phyloP scores from a whole-genome alignment of 2,888 invertebrate genomes.

The Megalurothrips usitatus region DNA sequence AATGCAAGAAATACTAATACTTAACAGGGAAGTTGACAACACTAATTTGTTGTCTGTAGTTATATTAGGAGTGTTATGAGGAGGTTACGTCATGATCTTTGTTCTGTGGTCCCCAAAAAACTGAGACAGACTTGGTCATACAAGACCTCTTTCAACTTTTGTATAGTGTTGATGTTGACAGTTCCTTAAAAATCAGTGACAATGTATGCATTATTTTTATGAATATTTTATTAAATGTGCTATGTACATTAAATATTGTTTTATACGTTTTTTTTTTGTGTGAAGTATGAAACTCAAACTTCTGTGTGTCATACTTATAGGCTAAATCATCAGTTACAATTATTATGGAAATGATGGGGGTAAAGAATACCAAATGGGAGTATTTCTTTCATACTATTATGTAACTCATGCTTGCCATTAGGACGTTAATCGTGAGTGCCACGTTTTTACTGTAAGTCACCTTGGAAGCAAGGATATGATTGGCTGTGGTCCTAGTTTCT shows the following conservation, averaged over 20 bases:
- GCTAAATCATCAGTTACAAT: background rate
- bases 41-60: too few relatives aligned
- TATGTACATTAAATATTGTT: conserved; percentile 13
- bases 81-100: too few relatives aligned
- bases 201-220: conserved; percentile 4
- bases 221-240: conserved; percentile 18
- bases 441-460: background rate
- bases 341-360: background rate
- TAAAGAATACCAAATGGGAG: background rate
- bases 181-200: conserved; percentile 15
- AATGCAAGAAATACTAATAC: background rate
- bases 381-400: background rate
- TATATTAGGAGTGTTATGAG: too few relatives aligned
- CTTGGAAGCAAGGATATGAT: background rate
- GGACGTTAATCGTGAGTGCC: background rate
- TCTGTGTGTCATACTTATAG: conserved; percentile 1
- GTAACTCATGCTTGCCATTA: conserved; percentile 17
- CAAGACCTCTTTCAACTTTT: background rate
- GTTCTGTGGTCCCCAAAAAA: background rate
- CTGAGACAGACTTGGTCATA: background rate
- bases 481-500: conserved; percentile 9
- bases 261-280: background rate
- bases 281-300: background rate
- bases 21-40: background rate
- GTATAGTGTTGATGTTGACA: conserved; percentile 4